A percentile compares a stretch with the other conserved stretches of the same genome.
Evolutionary conservation across 2,888 invertebrate genomes (phyloP).

Genomic region (Phania funesta): DNA sequence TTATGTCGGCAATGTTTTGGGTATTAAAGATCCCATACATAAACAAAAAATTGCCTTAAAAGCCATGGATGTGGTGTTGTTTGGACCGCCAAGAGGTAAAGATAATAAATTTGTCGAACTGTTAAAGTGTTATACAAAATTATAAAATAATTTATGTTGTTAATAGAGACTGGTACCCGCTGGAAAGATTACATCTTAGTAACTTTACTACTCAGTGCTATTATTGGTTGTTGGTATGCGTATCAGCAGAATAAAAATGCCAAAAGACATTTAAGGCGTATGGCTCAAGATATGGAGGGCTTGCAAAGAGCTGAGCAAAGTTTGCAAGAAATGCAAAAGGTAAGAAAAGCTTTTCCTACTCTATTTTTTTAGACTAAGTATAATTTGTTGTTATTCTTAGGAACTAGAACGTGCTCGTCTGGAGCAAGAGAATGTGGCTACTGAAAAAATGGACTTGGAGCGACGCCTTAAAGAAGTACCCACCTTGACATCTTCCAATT

Average conservation of each 20-base stretch:
- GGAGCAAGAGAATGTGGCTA: slow-evolving; percentile 90
- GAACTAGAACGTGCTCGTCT: slow-evolving; percentile 90
- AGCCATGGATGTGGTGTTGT: slow-evolving; percentile 99
- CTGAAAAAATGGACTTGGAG: slow-evolving; percentile 91
- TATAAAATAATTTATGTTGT: slow-evolving; percentile 13
- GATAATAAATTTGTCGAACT: neutral
- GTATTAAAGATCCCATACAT: slow-evolving; percentile 98
- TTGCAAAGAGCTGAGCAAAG: slow-evolving; percentile 94
- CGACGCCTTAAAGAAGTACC: slow-evolving; percentile 89
- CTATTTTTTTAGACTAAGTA: neutral
- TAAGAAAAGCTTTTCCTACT: slow-evolving; percentile 43
- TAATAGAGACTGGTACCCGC: slow-evolving; percentile 86
- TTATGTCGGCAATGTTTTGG: slow-evolving; percentile 91
- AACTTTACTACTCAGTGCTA: slow-evolving; percentile 89
- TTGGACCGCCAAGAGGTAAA: slow-evolving; percentile 98
- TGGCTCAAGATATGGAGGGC: slow-evolving; percentile 97
- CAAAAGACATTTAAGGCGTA: slow-evolving; percentile 90
- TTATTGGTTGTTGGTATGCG: slow-evolving; percentile 95
- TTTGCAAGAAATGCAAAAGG: slow-evolving; percentile 90
- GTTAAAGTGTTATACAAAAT: neutral
- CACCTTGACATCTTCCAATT: slow-evolving; percentile 86
- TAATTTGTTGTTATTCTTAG: slow-evolving; percentile 66
- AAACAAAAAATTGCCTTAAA: slow-evolving; percentile 98
- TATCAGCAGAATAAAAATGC: slow-evolving; percentile 94
- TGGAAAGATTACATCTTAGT: slow-evolving; percentile 95